Conservation (phyloP, 2,113 vertebrate genomes). For the Hemiscyllium ocellatum region DNA sequence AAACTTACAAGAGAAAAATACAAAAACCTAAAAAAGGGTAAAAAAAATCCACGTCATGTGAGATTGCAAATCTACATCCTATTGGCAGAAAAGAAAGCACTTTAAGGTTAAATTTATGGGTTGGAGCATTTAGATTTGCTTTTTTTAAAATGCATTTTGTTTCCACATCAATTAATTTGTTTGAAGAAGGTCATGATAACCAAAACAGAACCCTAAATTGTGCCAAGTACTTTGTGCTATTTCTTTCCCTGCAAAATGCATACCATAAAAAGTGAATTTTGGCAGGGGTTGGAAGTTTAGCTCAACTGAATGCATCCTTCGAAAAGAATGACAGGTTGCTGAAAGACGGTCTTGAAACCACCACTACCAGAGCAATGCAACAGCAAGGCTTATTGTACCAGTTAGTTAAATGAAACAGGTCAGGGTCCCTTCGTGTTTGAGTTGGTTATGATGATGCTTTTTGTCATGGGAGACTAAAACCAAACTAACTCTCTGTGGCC, state of each 20-base stretch:
- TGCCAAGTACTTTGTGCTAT: neutral
- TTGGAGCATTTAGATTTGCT: neutral
- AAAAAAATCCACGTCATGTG: neutral
- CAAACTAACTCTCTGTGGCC: too few species aligned
- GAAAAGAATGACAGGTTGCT: neutral
- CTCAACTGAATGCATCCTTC: neutral
- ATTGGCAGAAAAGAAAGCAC: neutral
- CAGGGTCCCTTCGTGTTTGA: neutral
- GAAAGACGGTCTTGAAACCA: neutral
- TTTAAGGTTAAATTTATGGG: neutral
- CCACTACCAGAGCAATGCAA: neutral
- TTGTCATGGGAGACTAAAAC: too few species aligned
- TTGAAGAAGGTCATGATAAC: neutral
- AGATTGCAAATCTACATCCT: neutral
- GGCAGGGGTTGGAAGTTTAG: neutral
- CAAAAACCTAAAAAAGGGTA: neutral
- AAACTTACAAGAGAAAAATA: neutral
- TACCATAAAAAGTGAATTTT: neutral
- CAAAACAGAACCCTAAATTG: neutral
- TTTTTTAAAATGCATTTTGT: neutral
- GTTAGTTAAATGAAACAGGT: neutral
- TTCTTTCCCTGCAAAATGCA: neutral
- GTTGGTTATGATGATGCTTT: neutral
- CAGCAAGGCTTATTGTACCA: neutral
- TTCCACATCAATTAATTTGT: neutral